Conservation (phyloP, 2,888 invertebrate species). For the Drosophila helvetica region DNA sequence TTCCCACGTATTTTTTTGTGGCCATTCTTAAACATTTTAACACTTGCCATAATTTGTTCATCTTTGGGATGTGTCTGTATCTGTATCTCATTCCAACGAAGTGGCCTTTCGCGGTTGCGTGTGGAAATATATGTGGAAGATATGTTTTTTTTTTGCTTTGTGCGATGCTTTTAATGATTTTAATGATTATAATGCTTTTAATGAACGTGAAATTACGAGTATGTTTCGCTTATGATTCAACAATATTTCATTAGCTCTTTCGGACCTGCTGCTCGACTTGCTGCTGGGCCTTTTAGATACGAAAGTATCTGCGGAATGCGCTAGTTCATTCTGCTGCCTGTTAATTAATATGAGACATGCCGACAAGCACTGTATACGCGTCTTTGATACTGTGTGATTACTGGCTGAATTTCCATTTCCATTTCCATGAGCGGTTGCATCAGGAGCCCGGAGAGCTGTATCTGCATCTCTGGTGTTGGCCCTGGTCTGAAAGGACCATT, state of each 20-base stretch:
- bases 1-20: not conserved
- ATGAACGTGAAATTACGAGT: slow-evolving; percentile 70
- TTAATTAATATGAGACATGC: slow-evolving; percentile 64
- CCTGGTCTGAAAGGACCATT: slow-evolving; percentile 9
- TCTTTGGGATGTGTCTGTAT: too few relatives aligned
- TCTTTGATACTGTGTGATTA: slow-evolving; percentile 28
- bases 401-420: slow-evolving; percentile 14
- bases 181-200: slow-evolving; percentile 47
- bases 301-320: slow-evolving; percentile 57
- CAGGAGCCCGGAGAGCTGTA: too few relatives aligned
- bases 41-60: slow-evolving; percentile 54
- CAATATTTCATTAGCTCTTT: slow-evolving; percentile 60
- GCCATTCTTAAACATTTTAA: slow-evolving; percentile 7
- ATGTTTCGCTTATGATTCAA: slow-evolving; percentile 44
- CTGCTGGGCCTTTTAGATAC: slow-evolving; percentile 27
- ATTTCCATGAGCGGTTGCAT: too few relatives aligned
- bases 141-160: not conserved
- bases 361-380: slow-evolving; percentile 5
- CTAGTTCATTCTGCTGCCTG: slow-evolving; percentile 62
- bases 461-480: not conserved
- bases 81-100: slow-evolving; percentile 13
- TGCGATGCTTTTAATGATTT: slow-evolving; percentile 35
- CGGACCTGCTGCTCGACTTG: slow-evolving; percentile 30
- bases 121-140: not conserved
- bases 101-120: slow-evolving; percentile 3